phyloP scores from a whole-genome alignment of 1,140 invertebrate species.

The Alviniconcha marisindica region DNA sequence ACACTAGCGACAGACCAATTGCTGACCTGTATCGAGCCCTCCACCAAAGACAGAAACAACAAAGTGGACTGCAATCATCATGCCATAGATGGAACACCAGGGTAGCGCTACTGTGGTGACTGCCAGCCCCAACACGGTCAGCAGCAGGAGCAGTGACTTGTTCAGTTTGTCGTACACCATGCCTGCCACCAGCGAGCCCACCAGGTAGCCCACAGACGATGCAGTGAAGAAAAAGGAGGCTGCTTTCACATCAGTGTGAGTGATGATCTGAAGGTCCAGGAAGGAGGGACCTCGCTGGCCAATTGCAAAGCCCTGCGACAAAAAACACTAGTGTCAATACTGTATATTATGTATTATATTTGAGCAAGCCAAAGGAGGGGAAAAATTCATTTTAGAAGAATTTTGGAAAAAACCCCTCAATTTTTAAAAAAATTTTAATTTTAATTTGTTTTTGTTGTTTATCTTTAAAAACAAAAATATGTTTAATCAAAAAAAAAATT shows the following conservation, averaged over 20 bases:
- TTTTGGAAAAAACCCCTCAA: neutral
- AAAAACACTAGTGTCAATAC: conserved; percentile 39
- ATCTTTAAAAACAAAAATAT: no score
- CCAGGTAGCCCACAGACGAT: conserved; percentile 53
- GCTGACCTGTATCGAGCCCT: conserved; percentile 49
- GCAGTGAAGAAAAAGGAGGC: conserved; percentile 55
- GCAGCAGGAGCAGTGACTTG: conserved; percentile 43
- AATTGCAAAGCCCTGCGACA: conserved; percentile 50
- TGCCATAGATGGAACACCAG: conserved; percentile 50
- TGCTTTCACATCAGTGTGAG: conserved; percentile 45
- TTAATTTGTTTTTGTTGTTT: no score
- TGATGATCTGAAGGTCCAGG: conserved; percentile 60
- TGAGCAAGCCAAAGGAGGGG: no score
- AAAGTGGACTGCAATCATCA: conserved; percentile 51
- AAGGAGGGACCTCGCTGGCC: conserved; percentile 57
- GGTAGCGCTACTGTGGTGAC: conserved; percentile 41
- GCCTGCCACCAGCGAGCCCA: conserved; percentile 51
- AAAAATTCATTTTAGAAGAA: neutral
- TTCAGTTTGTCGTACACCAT: conserved; percentile 51
- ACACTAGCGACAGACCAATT: no score
- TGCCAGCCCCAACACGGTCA: conserved; percentile 33
- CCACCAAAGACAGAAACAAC: conserved; percentile 45
- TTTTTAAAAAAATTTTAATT: no score
- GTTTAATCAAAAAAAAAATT: no score
- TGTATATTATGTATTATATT: no score